Base-by-base conservation (phyloP, 2,113 vertebrate species). In the Oophaga pumilio region DNA sequence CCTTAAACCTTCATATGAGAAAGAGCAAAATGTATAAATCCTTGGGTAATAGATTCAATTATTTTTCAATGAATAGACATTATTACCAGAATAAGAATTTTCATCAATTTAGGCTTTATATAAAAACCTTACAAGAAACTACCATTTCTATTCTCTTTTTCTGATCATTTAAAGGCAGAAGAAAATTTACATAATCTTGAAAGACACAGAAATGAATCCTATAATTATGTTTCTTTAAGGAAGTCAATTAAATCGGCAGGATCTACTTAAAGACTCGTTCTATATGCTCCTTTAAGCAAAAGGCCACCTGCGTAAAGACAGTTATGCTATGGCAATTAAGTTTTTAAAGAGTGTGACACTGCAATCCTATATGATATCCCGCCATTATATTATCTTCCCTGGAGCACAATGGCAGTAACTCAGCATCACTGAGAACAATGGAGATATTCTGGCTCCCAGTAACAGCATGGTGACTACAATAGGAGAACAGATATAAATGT, bases 121-220 rank as follows among this genome's bases (percentile, higher is more conserved):
- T 73, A 73, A 20, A 43, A 50, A 26, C 22, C 52, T 26, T 15
- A 26, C 20, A n/a, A 52, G 49, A 50, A 52, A 76, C 17, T 26
- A 28, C 14, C n/a, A 22, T 81, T 82, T 64, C 2, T 5, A 52
- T 43, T 52, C 64, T 81, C 28, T 64, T 64, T 49, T 28, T 60
- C 57, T 26, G 28, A 62, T 33, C 6, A 14, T 17, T 82, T 26
- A 68, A 82, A 62, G 60, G 15, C 14, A 17, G 12, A 82, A 14
- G 9, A 66, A 50, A 24, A 66, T 50, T 82, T 52, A 13, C 14
- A 68, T 88, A 90, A 82, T 26, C 81, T 86, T 68, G 85, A 79
- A 59, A 81, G 64, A 87, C 84, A 10, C 2, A 53, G 76, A 82
- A 20, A 88, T 77, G 76, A 59, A 53, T 66, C 33, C 49, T 52